Conservation (phyloP, 2,888 invertebrate genomes). For the Trachelus stipa region DNA sequence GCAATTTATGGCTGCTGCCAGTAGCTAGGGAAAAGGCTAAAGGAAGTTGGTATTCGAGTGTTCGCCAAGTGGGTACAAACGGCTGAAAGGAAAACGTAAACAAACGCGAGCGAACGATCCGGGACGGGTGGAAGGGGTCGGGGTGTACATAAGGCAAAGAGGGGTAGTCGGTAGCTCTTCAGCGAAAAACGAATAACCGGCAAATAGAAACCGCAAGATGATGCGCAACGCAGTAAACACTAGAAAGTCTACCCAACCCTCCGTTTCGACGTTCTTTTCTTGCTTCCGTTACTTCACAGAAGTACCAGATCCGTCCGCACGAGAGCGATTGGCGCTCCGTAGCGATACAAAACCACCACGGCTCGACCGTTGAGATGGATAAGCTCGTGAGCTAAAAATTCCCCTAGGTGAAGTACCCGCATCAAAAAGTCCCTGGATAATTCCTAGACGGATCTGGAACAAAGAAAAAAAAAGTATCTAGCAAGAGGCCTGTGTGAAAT, state of each 20-base stretch:
- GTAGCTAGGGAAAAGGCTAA: not conserved
- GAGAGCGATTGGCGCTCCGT: not conserved
- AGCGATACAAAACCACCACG: not conserved
- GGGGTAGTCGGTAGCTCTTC: constrained; percentile 47
- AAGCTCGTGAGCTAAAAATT: not conserved
- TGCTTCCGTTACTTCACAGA: not conserved
- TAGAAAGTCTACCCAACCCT: constrained; percentile 42
- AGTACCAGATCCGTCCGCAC: not conserved
- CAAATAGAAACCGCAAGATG: constrained; percentile 46
- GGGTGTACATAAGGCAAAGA: not conserved
- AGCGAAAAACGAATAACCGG: constrained; percentile 52
- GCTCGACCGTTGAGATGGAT: not conserved
- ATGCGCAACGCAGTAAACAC: constrained; percentile 32
- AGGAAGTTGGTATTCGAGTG: constrained; percentile 15
- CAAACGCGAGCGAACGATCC: constrained; percentile 35
- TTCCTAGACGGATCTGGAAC: not conserved
- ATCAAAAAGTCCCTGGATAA: not conserved
- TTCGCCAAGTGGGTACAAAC: constrained; percentile 42
- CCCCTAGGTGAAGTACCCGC: not conserved
- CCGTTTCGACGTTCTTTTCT: constrained; percentile 33
- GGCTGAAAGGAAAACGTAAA: constrained; percentile 54
- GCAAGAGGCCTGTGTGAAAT: not conserved
- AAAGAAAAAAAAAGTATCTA: not conserved
- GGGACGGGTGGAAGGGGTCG: not conserved
- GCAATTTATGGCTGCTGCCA: not conserved